Evolutionary conservation across 2,797 vertebrate species (phyloP), one percentile per base, ranked within the genome.

Genomic region (Sciaenops ocellatus): DNA sequence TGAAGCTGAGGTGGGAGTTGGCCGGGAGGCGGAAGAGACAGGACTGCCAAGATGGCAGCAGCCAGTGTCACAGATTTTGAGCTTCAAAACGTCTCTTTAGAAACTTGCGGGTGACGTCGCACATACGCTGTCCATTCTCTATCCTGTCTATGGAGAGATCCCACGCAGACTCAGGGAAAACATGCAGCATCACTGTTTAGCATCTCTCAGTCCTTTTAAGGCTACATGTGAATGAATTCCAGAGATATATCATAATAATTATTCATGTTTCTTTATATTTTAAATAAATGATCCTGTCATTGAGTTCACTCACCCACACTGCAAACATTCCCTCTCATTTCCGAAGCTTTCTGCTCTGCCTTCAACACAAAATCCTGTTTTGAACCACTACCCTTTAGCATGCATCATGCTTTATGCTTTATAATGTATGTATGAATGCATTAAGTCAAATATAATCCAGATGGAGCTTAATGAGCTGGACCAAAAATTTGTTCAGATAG

Each of bases 391-490:
- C 44, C 56, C 46, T 55, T 13, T 6, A 44, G 59, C 4, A 8
- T n/a, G 38, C 56, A 41, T 42, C 41, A 51, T 17, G 71, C 60
- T 38, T 38, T 38, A 64, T 44, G n/a, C 28, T 66, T 38, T 51
- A 30, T 50, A 52, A 48, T 78, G 69, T 68, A 69, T 64, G 48
- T 66, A 50, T 79, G 52, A n/a, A 68, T 51, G 67, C 66, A 76
- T 34, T 60, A 54, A 61, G 13, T 69, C 61, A 12, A 56, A 17
- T 54, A 38, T 63, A 74, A 67, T 76, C 68, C 69, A 73, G 48
- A 74, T 65, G 64, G 69, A 46, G 18, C 2, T 73, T 78, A 73
- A 85, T 82, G 61, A 76, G 78, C 57, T 62, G 56, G 17, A 73
- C 1, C 12, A 1, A 48, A 67, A 73, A 51, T 10, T 3, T 51